phyloP scores from a whole-genome alignment of 1,140 invertebrate genomes.

The Drosophila sulfurigaster region DNA sequence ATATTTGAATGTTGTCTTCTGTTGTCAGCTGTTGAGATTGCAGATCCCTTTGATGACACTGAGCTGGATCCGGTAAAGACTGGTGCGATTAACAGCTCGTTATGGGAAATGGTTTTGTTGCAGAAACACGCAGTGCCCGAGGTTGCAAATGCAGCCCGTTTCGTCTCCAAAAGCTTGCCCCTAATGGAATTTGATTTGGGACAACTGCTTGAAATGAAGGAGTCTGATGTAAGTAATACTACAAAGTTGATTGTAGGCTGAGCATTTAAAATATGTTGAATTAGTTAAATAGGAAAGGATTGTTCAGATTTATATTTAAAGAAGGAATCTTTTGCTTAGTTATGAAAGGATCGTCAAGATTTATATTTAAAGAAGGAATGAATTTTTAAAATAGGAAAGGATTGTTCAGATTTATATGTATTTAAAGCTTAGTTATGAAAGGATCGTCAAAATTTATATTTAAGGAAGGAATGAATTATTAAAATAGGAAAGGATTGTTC shows the following conservation, averaged over 20 bases:
- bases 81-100: conserved; percentile 92
- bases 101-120: conserved; percentile 95
- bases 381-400: too few species aligned
- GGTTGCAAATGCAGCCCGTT: conserved; percentile 89
- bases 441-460: too few species aligned
- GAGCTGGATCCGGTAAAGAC: conserved; percentile 92
- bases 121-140: conserved; percentile 91
- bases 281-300: too few species aligned
- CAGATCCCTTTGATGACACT: conserved; percentile 93
- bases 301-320: conserved; percentile 1
- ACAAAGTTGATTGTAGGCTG: background rate
- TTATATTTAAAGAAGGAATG: too few species aligned
- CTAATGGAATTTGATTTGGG: conserved; percentile 89
- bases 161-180: conserved; percentile 89
- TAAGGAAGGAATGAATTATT: too few species aligned
- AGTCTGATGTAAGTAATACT: conserved; percentile 85
- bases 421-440: too few species aligned
- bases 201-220: conserved; percentile 87
- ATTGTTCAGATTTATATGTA: too few species aligned
- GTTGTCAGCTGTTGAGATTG: conserved; percentile 39
- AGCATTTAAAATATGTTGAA: background rate
- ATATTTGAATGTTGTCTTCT: background rate
- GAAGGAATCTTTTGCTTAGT: too few species aligned
- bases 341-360: too few species aligned
- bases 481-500: too few species aligned